Base-by-base conservation (phyloP, 2,888 invertebrate species). In the Coecobrya sp. region DNA sequence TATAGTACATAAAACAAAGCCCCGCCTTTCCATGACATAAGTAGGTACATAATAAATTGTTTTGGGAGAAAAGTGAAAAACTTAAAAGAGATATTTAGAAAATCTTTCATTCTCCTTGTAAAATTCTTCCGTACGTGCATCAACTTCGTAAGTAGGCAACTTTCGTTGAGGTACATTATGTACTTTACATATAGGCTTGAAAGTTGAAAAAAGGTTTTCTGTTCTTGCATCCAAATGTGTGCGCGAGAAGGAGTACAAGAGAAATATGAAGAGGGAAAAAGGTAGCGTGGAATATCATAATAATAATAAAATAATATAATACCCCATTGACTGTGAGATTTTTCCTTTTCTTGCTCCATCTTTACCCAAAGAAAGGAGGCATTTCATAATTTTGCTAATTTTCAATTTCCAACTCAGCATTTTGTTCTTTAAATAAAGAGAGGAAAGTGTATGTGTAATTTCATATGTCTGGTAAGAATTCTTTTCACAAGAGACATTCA, bases 341-440 rank as follows among this genome's bases (percentile, higher is more conserved):
- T 45, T 70, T 70, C 52, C 52, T n/a, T 19, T 86, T 49, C 19
- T 22, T 16, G 49, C 11, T 76, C 0, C 36, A 22, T 42, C 13
- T 10, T n/a, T 42, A 49, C 25, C 11, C 2, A 62, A 59, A 42
- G 19, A n/a, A 30, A 27, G 49, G 62, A 86, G 70, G 70, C 30
- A 76, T 86, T 88, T 88, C 88, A 88, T 88, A 88, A 88, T 88
- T 88, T 88, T 88, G 88, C 88, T 88, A 88, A 88, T 88, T 88
- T 88, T 88, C 79, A 88, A 79, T 88, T 79, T 49, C 49, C 8
- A 22, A 79, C 22, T 49, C 45, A 27, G 8, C 27, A 7, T 16
- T 70, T 36, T 19, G 22, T 45, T 62, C 45, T 42, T 25, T 25
- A 49, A 76, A 19, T 22, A 52, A n/a, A 52, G n/a, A n/a, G n/a